phyloP scores from a whole-genome alignment of 2,888 invertebrate genomes.

The Drosophila lutescens region DNA sequence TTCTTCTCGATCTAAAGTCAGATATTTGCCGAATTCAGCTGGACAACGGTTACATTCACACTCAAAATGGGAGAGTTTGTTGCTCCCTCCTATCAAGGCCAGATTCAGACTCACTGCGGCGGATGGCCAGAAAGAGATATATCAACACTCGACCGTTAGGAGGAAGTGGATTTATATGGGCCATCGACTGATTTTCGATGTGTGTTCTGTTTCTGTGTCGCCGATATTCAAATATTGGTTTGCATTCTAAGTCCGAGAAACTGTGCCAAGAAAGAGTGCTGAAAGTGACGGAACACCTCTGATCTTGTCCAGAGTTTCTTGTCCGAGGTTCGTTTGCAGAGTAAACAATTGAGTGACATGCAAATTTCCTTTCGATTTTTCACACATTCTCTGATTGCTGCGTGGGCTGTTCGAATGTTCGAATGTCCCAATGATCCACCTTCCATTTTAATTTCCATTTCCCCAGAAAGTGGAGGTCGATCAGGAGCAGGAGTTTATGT shows the following conservation, averaged over 20 bases:
- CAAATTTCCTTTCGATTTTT: conserved; percentile 75
- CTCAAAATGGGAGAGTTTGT: conserved; percentile 51
- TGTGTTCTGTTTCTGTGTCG: conserved; percentile 51
- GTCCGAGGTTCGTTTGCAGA: conserved; percentile 58
- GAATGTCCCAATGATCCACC: background rate
- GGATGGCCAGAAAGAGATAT: conserved; percentile 39
- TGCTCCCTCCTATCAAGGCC: conserved; percentile 58
- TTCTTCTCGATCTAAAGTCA: conserved; percentile 12
- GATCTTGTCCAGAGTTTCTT: conserved; percentile 7
- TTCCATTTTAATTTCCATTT: conserved; percentile 3
- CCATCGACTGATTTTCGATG: conserved; percentile 26
- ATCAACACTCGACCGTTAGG: conserved; percentile 43
- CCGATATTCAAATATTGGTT: conserved; percentile 68
- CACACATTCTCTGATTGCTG: conserved; percentile 69
- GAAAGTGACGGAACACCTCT: conserved; percentile 31
- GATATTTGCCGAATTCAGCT: conserved; percentile 33
- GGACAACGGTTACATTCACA: conserved; percentile 32
- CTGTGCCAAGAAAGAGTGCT: conserved; percentile 56
- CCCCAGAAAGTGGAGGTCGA: conserved; percentile 52
- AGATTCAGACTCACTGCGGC: conserved; percentile 11
- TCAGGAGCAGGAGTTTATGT: conserved; percentile 60
- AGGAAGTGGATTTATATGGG: conserved; percentile 59
- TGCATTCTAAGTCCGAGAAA: conserved; percentile 52
- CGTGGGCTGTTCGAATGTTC: conserved; percentile 23
- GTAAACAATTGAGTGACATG: conserved; percentile 75